These are phyloP conservation scores for Aurelia aurita DNA, from an alignment of 30 jellyfish, hydroid and myxozoan genomes.

Conservation along the genomic window DNA sequence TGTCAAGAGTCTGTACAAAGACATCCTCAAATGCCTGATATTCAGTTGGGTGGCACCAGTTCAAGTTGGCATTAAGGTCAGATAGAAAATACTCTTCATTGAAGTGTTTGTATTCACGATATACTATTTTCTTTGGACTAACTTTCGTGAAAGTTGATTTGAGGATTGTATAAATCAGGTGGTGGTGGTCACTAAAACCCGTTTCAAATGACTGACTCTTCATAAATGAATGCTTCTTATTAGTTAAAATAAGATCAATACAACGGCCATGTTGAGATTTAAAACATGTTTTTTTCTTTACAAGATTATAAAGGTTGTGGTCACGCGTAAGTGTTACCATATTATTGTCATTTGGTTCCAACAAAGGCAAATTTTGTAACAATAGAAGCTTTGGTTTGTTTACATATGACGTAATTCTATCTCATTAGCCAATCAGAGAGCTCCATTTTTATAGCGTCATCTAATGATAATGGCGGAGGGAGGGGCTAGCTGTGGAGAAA, in stretches of 20 bases:
- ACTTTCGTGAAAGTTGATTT: conserved; percentile 48
- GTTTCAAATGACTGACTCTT: conserved; percentile 40
- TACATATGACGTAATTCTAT: no score
- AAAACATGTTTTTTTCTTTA: conserved; percentile 49
- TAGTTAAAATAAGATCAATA: conserved; percentile 51
- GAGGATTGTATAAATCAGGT: conserved; percentile 1
- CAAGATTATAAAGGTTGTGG: neutral
- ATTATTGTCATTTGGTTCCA: no score
- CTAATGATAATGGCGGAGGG: no score
- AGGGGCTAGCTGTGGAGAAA: no score
- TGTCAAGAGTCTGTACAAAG: no score
- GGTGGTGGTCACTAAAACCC: conserved; percentile 56
- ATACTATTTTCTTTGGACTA: neutral
- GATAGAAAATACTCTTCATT: neutral
- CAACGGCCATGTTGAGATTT: conserved; percentile 42
- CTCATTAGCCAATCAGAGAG: no score
- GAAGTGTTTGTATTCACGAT: conserved; percentile 18
- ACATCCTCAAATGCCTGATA: conserved; percentile 1
- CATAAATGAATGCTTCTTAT: conserved; percentile 24
- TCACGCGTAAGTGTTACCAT: no score
- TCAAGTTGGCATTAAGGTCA: no score
- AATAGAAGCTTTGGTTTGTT: no score
- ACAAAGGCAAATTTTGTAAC: no score
- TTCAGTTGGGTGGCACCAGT: neutral
- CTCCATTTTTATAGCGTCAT: no score